Percentiles rank a stretch among this genome's conserved stretches.
Conservation (phyloP, 2,113 vertebrate species). For the Anser cygnoides region DNA sequence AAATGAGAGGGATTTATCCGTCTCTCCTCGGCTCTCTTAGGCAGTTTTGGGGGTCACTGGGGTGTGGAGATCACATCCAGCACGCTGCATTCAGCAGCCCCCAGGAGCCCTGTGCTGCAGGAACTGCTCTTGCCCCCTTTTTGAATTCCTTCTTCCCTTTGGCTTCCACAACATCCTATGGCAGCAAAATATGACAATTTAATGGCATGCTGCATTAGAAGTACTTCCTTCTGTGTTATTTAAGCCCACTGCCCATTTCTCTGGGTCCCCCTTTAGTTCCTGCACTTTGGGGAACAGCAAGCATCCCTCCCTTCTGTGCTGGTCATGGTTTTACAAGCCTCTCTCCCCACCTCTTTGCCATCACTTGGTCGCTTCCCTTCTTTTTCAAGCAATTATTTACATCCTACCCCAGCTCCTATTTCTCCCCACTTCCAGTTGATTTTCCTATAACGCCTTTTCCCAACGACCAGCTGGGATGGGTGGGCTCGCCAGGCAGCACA, state of each 20-base stretch:
- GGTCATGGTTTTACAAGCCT: background rate
- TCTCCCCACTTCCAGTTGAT: background rate
- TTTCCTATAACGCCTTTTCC: background rate
- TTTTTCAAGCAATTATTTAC: background rate
- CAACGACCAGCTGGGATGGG: fast-evolving
- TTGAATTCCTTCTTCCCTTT: background rate
- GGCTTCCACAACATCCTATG: background rate
- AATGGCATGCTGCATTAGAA: background rate
- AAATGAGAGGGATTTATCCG: background rate
- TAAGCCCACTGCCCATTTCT: background rate
- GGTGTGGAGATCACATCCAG: background rate
- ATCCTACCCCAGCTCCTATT: background rate
- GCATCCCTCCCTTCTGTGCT: background rate
- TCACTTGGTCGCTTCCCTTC: background rate
- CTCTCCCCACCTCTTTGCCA: background rate
- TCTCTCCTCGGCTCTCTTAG: background rate
- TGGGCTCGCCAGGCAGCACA: background rate
- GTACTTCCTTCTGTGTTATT: background rate
- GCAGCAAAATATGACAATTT: background rate
- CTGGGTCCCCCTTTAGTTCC: background rate
- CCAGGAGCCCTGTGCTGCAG: background rate
- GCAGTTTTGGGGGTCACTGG: background rate
- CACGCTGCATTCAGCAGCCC: background rate
- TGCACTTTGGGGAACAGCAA: background rate
- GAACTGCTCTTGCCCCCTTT: background rate